phyloP scores from a whole-genome alignment of 2,888 invertebrate genomes.

The Orthosia cruda region DNA sequence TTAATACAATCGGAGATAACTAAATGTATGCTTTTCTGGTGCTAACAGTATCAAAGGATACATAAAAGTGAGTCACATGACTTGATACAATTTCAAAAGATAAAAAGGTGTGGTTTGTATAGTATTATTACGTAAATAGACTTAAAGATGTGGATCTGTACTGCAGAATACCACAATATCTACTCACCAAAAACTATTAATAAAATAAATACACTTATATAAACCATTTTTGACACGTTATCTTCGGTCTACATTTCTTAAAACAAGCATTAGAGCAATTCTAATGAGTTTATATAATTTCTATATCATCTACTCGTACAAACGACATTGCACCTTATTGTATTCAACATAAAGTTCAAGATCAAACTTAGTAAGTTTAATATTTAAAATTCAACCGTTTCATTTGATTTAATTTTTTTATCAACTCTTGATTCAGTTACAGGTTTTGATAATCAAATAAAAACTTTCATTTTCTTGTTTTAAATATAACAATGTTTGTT shows the following conservation, averaged over 20 bases:
- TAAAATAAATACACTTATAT: conserved; percentile 27
- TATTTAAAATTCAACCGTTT: conserved; percentile 19
- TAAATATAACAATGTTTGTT: background rate
- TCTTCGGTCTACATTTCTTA: background rate
- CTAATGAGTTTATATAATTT: conserved; percentile 46
- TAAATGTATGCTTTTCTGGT: too few species aligned
- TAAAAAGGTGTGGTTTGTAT: too few species aligned
- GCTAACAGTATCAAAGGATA: too few species aligned
- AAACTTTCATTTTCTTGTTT: background rate
- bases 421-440: conserved; percentile 35
- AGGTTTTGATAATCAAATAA: conserved; percentile 33
- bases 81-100: too few species aligned
- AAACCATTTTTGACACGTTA: conserved; percentile 36
- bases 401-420: conserved; percentile 51
- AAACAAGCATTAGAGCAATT: conserved; percentile 4
- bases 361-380: background rate
- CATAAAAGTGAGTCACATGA: too few species aligned
- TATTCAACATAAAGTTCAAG: accelerated
- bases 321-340: background rate
- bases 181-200: conserved; percentile 53
- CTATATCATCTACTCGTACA: background rate
- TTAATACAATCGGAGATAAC: too few species aligned
- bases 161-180: too few species aligned
- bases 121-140: too few species aligned
- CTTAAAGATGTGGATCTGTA: too few species aligned